phyloP scores from a whole-genome alignment of 2,888 invertebrate species.

The Eurois occulta region DNA sequence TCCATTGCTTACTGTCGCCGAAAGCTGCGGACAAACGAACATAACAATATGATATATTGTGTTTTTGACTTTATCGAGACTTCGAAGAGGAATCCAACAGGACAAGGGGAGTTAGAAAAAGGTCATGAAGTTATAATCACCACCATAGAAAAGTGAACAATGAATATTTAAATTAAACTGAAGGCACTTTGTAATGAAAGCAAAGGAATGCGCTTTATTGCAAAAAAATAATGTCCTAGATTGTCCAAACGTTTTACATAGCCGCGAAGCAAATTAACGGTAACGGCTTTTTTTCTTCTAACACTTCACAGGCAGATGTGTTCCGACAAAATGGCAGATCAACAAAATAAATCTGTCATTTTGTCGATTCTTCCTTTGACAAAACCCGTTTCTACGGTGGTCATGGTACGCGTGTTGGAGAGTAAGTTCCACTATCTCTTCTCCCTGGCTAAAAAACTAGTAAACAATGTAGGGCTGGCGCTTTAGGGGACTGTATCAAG shows the following conservation, averaged over 20 bases:
- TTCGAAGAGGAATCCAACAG: background rate
- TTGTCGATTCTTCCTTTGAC: too few relatives aligned
- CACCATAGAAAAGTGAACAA: background rate
- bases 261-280: background rate
- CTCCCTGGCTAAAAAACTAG: background rate
- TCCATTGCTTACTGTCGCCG: conserved; percentile 94
- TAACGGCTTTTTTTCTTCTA: background rate
- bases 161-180: too few relatives aligned
- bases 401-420: too few relatives aligned
- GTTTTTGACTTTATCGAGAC: background rate
- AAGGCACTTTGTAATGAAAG: background rate
- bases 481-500: background rate
- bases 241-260: background rate
- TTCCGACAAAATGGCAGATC: too few relatives aligned
- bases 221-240: background rate
- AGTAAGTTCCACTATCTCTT: background rate
- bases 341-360: too few relatives aligned
- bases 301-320: background rate
- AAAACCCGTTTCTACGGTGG: too few relatives aligned
- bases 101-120: background rate
- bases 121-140: background rate
- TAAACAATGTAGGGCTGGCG: background rate
- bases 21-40: conserved; percentile 83
- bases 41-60: background rate
- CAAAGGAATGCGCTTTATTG: background rate